These are phyloP conservation scores for Drosophila kohkoa DNA, from an alignment of 1,140 invertebrate species.

Conservation along the genomic window DNA sequence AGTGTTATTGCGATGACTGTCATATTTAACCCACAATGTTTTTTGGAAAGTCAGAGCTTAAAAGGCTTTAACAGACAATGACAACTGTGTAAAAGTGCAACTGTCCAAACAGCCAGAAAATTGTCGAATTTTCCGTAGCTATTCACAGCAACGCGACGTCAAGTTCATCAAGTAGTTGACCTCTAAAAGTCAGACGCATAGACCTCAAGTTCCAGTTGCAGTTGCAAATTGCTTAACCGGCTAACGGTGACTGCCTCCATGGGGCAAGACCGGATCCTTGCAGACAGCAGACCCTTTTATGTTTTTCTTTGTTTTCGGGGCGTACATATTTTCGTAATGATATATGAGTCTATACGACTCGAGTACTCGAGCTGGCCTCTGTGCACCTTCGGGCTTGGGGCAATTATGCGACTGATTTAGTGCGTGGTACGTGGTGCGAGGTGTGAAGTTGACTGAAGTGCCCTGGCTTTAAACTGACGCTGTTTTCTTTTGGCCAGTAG, in stretches of 20 bases:
- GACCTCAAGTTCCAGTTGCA: conserved; percentile 41
- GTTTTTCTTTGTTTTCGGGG: conserved; percentile 29
- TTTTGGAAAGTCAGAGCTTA: conserved; percentile 24
- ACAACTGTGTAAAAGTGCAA: conserved; percentile 5
- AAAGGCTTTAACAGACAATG: neutral
- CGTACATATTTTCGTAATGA: conserved; percentile 75
- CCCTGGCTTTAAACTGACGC: conserved; percentile 16
- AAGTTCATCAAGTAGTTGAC: conserved; percentile 69
- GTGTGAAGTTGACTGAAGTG: conserved; percentile 75
- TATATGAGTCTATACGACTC: conserved; percentile 47
- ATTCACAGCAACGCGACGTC: neutral
- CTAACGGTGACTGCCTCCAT: conserved; percentile 53
- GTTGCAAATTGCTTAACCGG: conserved; percentile 43
- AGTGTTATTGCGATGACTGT: conserved; percentile 12
- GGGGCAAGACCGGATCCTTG: conserved; percentile 28
- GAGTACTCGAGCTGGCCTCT: conserved; percentile 4
- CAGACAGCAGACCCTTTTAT: conserved; percentile 30
- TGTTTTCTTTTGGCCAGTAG: conserved; percentile 36
- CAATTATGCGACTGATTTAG: conserved; percentile 82
- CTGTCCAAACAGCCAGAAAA: conserved; percentile 24
- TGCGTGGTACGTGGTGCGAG: conserved; percentile 58
- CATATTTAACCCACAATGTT: conserved; percentile 4
- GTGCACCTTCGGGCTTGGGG: conserved; percentile 13
- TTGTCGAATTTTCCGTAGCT: conserved; percentile 51
- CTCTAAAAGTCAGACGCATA: conserved; percentile 55